A percentile compares a stretch with the other conserved stretches of the same genome.
These are phyloP conservation scores for Deroplatys truncata DNA, from an alignment of 2,888 invertebrate genomes.

Conservation along the genomic window DNA sequence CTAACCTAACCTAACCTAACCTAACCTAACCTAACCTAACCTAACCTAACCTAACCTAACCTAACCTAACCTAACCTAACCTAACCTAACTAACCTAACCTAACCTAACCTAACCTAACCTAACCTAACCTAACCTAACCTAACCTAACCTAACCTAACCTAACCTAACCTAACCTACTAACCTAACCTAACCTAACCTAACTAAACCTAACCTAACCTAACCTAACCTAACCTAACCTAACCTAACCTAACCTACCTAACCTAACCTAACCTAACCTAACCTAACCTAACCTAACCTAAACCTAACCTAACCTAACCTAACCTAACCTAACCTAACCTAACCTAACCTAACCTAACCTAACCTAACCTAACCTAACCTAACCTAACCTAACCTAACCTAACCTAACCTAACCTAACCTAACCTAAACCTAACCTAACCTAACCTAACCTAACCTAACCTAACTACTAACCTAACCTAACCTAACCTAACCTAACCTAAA, in stretches of 20 bases:
- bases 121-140: background rate
- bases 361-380: background rate
- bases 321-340: no score
- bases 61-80: background rate
- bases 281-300: background rate
- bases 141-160: background rate
- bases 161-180: background rate
- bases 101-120: background rate
- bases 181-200: background rate
- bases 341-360: no score
- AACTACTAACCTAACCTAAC: no score
- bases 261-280: background rate
- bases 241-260: no score
- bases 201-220: background rate
- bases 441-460: no score
- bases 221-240: background rate
- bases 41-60: background rate
- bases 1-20: constrained; percentile 3
- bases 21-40: constrained; percentile 20
- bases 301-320: background rate
- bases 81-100: background rate
- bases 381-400: background rate
- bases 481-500: no score
- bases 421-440: background rate
- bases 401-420: background rate